phyloP scores from a whole-genome alignment of 2,888 invertebrate species.

The Drosophila leonis region DNA sequence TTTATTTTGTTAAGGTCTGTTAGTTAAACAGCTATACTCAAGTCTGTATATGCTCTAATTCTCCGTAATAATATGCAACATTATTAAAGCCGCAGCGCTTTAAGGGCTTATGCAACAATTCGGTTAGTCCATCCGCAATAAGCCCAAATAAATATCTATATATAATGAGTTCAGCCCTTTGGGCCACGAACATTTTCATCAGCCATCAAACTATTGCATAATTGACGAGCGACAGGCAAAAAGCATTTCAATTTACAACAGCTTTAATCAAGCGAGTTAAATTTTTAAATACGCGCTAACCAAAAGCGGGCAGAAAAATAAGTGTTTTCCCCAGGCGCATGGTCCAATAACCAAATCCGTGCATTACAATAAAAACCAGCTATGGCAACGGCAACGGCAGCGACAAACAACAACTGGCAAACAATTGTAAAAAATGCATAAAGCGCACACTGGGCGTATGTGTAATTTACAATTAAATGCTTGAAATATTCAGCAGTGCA shows the following conservation, averaged over 20 bases:
- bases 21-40: too few species aligned
- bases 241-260: conserved; percentile 40
- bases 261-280: conserved; percentile 60
- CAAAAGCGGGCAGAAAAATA: conserved; percentile 8
- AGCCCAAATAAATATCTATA: neutral
- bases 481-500: conserved; percentile 70
- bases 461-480: conserved; percentile 80
- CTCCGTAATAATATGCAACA: neutral
- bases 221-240: conserved; percentile 39
- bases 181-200: conserved; percentile 36
- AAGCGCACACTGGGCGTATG: conserved; percentile 70
- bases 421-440: conserved; percentile 69
- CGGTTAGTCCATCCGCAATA: neutral
- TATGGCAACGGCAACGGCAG: conserved; percentile 10
- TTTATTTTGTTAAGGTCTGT: neutral
- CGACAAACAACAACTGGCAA: conserved; percentile 42
- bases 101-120: conserved; percentile 1
- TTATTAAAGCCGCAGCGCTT: neutral
- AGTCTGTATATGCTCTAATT: neutral
- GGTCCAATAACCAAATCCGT: conserved; percentile 70
- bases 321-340: conserved; percentile 46
- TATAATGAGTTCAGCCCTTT: conserved; percentile 7
- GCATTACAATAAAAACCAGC: conserved; percentile 45
- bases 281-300: conserved; percentile 53
- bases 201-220: conserved; percentile 41